Evolutionary conservation across 2,888 invertebrate genomes (phyloP).

Genomic region (Thyatira batis): DNA sequence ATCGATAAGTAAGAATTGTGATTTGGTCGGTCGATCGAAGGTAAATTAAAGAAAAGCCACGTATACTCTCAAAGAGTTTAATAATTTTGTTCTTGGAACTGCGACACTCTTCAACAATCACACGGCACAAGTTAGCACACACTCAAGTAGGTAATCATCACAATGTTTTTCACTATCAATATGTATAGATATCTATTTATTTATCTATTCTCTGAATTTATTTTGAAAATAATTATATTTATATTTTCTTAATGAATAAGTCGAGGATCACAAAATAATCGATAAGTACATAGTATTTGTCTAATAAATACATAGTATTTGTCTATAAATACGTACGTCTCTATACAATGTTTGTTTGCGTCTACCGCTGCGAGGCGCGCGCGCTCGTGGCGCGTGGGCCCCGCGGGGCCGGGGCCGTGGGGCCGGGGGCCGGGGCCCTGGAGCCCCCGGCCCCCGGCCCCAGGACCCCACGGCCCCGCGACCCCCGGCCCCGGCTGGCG

Average conservation of each 20-base stretch:
- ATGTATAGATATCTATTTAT: neutral
- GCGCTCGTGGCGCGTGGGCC: neutral
- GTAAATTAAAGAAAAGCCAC: conserved; percentile 36
- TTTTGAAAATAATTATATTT: conserved; percentile 26
- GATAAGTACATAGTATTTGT: conserved; percentile 22
- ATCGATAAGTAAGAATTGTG: too few relatives aligned
- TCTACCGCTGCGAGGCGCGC: neutral
- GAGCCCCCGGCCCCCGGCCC: neutral
- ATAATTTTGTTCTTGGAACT: conserved; percentile 70
- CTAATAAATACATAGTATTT: conserved; percentile 6
- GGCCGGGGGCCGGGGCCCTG: too few relatives aligned
- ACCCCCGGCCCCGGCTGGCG: neutral
- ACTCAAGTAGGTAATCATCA: conserved; percentile 24
- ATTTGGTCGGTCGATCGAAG: too few relatives aligned
- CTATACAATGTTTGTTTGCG: conserved; percentile 10
- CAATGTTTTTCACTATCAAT: conserved; percentile 32
- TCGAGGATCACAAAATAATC: conserved; percentile 49
- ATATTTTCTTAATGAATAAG: conserved; percentile 22
- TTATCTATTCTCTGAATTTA: conserved; percentile 13
- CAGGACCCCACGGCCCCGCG: neutral
- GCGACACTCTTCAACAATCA: conserved; percentile 48
- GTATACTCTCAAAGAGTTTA: conserved; percentile 67
- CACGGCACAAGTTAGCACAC: conserved; percentile 27
- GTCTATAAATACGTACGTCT: conserved; percentile 1
- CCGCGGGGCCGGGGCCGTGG: neutral